phyloP scores from a whole-genome alignment of 2,797 vertebrate genomes.

The Hyperoplus lanceolatus region DNA sequence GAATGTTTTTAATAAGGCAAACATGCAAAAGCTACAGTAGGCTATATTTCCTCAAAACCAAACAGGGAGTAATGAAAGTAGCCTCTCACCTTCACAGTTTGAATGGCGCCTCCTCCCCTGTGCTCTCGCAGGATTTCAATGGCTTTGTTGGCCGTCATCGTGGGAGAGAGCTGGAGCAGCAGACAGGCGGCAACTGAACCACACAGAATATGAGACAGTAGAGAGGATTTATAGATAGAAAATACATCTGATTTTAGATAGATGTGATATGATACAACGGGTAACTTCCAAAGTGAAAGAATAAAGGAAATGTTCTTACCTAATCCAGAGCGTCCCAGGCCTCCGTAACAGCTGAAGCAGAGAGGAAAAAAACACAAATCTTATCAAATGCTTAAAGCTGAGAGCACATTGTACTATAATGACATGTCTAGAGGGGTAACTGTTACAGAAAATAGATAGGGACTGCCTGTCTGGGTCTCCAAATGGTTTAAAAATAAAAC shows the following conservation, averaged over 20 bases:
- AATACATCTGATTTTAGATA: not conserved
- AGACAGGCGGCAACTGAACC: conserved; percentile 90
- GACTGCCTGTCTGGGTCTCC: conserved; percentile 2
- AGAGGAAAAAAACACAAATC: not conserved
- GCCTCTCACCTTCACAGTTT: conserved; percentile 91
- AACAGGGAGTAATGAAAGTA: not conserved
- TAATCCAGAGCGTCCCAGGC: conserved; percentile 90
- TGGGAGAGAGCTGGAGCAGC: conserved; percentile 88
- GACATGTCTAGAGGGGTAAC: not conserved
- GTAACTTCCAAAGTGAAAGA: not conserved
- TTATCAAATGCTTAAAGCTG: conserved; percentile 24
- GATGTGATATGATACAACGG: not conserved
- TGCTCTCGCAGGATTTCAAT: conserved; percentile 89
- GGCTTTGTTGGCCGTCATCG: conserved; percentile 86
- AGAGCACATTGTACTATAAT: conserved; percentile 5
- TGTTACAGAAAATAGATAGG: conserved; percentile 13
- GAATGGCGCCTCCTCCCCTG: conserved; percentile 91
- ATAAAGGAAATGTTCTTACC: conserved; percentile 78
- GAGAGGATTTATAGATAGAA: not conserved
- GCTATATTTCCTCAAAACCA: not conserved
- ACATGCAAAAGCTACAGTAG: not conserved
- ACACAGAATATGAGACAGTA: not conserved
- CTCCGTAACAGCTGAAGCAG: conserved; percentile 91
- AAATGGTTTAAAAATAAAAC: conserved; percentile 22
- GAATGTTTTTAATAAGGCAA: not conserved